Evolutionary conservation across 2,888 invertebrate species (phyloP).

Genomic region (Celastrina argiolus): DNA sequence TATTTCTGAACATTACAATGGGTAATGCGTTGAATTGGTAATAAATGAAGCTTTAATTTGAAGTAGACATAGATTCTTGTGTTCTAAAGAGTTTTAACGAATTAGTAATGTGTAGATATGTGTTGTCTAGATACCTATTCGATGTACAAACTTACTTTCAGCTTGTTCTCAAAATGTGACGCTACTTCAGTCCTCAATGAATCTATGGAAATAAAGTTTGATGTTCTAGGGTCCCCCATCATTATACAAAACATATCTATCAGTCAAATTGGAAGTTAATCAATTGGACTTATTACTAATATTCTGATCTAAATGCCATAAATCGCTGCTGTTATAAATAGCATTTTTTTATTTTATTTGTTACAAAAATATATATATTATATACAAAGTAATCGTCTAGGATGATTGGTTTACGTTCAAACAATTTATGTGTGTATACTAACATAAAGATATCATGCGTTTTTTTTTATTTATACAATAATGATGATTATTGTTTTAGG

Average conservation of each 20-base stretch:
- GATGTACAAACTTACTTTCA: constrained; percentile 32
- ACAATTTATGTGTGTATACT: background rate
- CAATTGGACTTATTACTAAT: background rate
- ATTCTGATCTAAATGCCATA: background rate
- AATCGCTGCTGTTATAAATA: background rate
- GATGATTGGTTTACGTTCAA: background rate
- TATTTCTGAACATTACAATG: constrained; percentile 51
- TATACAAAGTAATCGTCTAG: background rate
- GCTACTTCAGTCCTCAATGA: background rate
- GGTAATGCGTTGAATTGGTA: constrained; percentile 62
- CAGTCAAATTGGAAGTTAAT: background rate
- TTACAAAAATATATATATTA: too few relatives aligned
- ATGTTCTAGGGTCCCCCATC: background rate
- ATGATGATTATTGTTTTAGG: too few relatives aligned
- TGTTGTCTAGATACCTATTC: constrained; percentile 32
- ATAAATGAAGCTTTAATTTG: constrained; percentile 75
- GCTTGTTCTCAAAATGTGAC: constrained; percentile 16
- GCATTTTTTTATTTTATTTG: background rate
- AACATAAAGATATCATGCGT: background rate
- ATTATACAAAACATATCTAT: background rate
- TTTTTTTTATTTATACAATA: background rate
- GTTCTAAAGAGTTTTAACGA: constrained; percentile 59
- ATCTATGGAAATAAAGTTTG: background rate
- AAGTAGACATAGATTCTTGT: constrained; percentile 68
- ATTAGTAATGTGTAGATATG: constrained; percentile 44